phyloP scores from a whole-genome alignment of 1,140 invertebrate species.

The Trachymyrmex septentrionalis region DNA sequence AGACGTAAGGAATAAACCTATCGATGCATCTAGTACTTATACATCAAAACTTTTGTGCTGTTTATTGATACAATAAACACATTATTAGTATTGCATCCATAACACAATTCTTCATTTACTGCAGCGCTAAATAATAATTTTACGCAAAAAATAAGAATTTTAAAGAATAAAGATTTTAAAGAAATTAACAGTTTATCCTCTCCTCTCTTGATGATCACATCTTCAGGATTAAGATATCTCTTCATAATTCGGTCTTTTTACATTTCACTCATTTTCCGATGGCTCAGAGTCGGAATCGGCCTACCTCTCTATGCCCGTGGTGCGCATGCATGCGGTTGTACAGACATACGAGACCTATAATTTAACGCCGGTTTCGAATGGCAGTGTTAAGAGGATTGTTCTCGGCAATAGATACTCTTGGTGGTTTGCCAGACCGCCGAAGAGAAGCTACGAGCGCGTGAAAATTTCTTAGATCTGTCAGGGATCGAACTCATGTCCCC shows the following conservation, averaged over 20 bases:
- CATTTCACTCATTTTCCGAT: too few relatives aligned
- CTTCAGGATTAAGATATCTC: constrained; percentile 75
- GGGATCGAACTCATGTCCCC: too few relatives aligned
- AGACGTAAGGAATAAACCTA: background rate
- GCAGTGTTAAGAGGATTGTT: too few relatives aligned
- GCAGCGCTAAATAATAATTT: background rate
- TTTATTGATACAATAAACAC: background rate
- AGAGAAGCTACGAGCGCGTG: too few relatives aligned
- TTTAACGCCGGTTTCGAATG: too few relatives aligned
- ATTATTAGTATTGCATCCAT: background rate
- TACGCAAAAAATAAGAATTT: constrained; percentile 7
- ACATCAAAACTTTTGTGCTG: background rate
- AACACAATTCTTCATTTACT: background rate
- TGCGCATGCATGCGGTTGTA: too few relatives aligned
- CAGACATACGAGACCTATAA: too few relatives aligned
- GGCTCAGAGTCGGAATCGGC: too few relatives aligned
- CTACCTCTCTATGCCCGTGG: too few relatives aligned
- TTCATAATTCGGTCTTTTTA: constrained; percentile 25
- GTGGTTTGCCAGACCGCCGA: too few relatives aligned
- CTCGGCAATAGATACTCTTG: too few relatives aligned
- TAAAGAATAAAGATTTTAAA: constrained; percentile 21
- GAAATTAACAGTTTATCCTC: constrained; percentile 72
- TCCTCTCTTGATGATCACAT: constrained; percentile 75
- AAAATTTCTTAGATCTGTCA: too few relatives aligned
- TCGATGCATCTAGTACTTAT: background rate